Evolutionary conservation across 2,113 vertebrate species (phyloP).

Genomic region (Speoplatyrhinus poulsoni): DNA sequence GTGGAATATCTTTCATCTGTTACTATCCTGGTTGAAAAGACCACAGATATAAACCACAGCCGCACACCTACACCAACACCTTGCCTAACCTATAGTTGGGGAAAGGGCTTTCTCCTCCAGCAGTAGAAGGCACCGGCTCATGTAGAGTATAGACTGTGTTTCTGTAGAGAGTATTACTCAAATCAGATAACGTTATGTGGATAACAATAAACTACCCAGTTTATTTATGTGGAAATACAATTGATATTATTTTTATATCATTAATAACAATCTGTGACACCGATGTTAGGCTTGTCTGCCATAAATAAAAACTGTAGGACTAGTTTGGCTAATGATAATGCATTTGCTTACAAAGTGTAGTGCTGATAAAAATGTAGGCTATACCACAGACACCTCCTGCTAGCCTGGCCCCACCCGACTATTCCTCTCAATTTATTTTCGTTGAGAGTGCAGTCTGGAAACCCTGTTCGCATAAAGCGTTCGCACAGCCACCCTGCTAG

Average conservation of each 20-base stretch:
- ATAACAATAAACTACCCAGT: too few relatives aligned
- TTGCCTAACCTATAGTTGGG: slow-evolving; percentile 20
- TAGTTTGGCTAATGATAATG: slow-evolving; percentile 36
- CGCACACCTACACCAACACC: background rate
- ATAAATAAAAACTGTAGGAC: too few relatives aligned
- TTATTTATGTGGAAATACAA: too few relatives aligned
- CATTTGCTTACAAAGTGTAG: slow-evolving; percentile 53
- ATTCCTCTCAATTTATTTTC: too few relatives aligned
- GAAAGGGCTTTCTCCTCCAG: slow-evolving; percentile 26
- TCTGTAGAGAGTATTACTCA: slow-evolving; percentile 7
- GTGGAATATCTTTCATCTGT: background rate
- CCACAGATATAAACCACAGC: slow-evolving; percentile 1
- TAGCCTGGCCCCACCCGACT: too few relatives aligned
- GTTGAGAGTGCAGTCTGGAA: too few relatives aligned
- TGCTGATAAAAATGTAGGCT: slow-evolving; percentile 46
- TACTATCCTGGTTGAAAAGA: background rate
- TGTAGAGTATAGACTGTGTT: background rate
- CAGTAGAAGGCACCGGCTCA: slow-evolving; percentile 14
- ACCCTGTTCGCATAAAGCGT: too few relatives aligned
- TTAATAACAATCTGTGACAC: too few relatives aligned
- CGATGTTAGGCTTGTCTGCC: too few relatives aligned
- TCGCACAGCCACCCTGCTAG: too few relatives aligned
- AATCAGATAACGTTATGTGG: background rate
- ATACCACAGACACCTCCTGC: background rate
- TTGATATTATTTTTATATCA: too few relatives aligned